Evolutionary conservation across 2,113 vertebrate genomes (phyloP).

Genomic region (Lepidothrix coronata): DNA sequence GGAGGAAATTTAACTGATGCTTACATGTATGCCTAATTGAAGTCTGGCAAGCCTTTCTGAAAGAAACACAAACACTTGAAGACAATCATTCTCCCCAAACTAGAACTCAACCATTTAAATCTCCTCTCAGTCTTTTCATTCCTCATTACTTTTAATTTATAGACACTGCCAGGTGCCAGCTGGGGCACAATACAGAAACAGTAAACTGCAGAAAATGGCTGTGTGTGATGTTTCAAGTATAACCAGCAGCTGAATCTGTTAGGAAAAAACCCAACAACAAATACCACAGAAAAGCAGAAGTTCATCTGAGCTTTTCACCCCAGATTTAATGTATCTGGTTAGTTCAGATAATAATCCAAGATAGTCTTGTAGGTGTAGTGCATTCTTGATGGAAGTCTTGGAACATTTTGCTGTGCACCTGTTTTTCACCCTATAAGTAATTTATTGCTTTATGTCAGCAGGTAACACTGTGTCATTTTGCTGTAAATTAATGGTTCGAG

Average conservation of each 20-base stretch:
- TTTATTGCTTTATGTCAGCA: background rate
- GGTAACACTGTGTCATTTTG: background rate
- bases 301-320: background rate
- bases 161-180: conserved; percentile 15
- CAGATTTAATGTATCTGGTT: background rate
- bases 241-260: background rate
- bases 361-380: background rate
- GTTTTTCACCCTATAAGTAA: background rate
- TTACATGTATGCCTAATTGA: background rate
- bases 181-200: background rate
- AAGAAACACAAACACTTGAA: background rate
- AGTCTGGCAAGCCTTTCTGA: background rate
- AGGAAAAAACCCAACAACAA: fast-evolving
- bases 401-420: background rate
- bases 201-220: background rate
- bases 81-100: background rate
- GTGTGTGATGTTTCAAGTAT: background rate
- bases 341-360: background rate
- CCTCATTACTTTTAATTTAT: conserved; percentile 3
- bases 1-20: background rate
- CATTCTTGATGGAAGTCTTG: background rate
- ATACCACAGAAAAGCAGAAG: background rate
- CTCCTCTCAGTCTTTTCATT: background rate
- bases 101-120: background rate
- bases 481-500: background rate